Evolutionary conservation across 2,797 vertebrate genomes (phyloP).

Genomic region (Mormyrus proboscirostris): DNA sequence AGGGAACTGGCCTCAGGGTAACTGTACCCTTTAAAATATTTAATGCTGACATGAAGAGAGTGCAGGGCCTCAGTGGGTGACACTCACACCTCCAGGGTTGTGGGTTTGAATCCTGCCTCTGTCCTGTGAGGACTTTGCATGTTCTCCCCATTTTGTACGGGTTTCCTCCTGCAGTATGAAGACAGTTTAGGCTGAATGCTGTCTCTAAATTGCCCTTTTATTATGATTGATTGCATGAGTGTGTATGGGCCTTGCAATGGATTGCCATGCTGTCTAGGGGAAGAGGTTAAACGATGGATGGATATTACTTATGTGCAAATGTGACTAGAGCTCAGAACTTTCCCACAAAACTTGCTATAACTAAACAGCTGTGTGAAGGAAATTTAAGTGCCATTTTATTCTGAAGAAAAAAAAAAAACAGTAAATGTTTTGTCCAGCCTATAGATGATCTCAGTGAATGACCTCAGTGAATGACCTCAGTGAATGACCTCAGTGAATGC

Average conservation of each 20-base stretch:
- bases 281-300: background rate
- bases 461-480: no score
- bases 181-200: background rate
- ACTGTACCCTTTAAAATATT: conserved; percentile 1
- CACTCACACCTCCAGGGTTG: background rate
- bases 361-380: background rate
- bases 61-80: background rate
- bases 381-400: background rate
- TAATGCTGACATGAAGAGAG: background rate
- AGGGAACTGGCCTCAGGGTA: conserved; percentile 4
- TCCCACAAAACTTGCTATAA: background rate
- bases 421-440: background rate
- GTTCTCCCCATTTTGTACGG: background rate
- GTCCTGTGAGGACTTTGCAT: background rate
- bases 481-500: background rate
- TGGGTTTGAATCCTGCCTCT: background rate
- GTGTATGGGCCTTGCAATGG: background rate
- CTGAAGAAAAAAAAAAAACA: background rate
- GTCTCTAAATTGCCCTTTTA: background rate
- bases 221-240: background rate
- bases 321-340: background rate
- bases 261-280: background rate
- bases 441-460: background rate
- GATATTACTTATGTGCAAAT: background rate
- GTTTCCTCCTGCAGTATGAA: background rate